Percentiles rank a stretch among this genome's conserved stretches.
phyloP scores from a whole-genome alignment of 2,888 invertebrate genomes.

The Calliphora vomitoria region DNA sequence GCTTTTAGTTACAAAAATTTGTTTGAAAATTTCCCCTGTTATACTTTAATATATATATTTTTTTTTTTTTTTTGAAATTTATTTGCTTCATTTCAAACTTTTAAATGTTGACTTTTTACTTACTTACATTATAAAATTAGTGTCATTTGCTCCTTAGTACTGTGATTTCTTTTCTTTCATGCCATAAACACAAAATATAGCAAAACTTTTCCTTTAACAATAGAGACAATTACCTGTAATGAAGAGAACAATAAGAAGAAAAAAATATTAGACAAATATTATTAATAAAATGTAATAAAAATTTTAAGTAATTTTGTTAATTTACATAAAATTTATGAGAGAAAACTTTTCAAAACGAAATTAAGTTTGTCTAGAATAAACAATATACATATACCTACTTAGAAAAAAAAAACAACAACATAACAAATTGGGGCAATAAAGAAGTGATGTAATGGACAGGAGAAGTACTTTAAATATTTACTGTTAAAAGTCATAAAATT shows the following conservation, averaged over 20 bases:
- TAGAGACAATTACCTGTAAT: constrained; percentile 69
- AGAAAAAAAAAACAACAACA: no score
- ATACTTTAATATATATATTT: not conserved
- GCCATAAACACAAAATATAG: constrained; percentile 15
- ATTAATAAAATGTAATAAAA: constrained; percentile 50
- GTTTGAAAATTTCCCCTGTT: not conserved
- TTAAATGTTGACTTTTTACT: constrained; percentile 34
- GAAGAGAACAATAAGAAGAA: constrained; percentile 42
- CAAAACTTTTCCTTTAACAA: constrained; percentile 54
- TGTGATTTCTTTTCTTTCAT: constrained; percentile 44
- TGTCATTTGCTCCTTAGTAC: constrained; percentile 34
- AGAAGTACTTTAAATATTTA: not conserved
- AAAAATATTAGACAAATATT: constrained; percentile 36
- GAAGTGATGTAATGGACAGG: not conserved
- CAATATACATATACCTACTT: not conserved
- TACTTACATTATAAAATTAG: constrained; percentile 60
- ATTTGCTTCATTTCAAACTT: constrained; percentile 33
- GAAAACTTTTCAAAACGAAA: not conserved
- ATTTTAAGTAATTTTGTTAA: constrained; percentile 38
- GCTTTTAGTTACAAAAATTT: not conserved
- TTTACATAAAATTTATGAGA: constrained; percentile 48
- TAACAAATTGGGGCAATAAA: constrained; percentile 16
- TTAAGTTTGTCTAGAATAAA: not conserved
- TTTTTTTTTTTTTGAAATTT: constrained; percentile 15
- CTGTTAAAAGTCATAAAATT: no score